Evolutionary conservation across 2,797 vertebrate genomes (phyloP), one percentile per base, ranked within the genome.

Genomic region (Fistularia commersonii): DNA sequence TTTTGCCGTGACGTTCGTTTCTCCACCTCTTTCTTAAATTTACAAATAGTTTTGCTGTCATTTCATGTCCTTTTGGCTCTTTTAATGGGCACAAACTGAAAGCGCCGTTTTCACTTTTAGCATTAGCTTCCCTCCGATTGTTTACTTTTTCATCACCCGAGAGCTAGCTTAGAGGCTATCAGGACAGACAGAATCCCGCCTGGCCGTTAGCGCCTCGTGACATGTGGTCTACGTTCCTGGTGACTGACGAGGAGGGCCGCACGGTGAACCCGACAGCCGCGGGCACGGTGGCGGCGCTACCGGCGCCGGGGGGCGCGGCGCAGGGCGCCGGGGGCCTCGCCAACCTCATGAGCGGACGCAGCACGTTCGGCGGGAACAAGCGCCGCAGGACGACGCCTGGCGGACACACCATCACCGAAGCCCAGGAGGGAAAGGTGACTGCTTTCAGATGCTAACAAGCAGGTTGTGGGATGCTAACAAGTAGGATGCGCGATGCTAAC

Each of bases 201-300:
- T 3, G 43, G 31, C 11, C 15, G 14, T 45, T 40, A 3, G 12
- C 12, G 12, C 15, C 15, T 45, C 23, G 43, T 23, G 61, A 41
- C 63, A 92, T 96, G 94, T 97, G 90, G 91, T 91, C 93, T 13
- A 91, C 92, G 42, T 93, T 95, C 72, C 78, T 93, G 64, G 57
- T 89, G 79, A 90, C 92, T 6, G 91, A 94, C 14, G 90, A 91
- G 65, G 90, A 90, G 31, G 76, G 79, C 23, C 82, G 81, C 40
- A 48, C 69, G 0, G 45, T 79, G 57, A 79, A 11, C 2, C 68
- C 74, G 1, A 63, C 41, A 1, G 32, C 14, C 0, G 6, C 66
- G 0, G 74, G 53, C 0, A 36, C 54, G 2, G 66, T 41, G 0
- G 69, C 47, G 0, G 64, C 32, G 10, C n/a, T n/a, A n/a, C 34